Conservation (phyloP, 2,113 vertebrate species). For the Osmerus mordax region DNA sequence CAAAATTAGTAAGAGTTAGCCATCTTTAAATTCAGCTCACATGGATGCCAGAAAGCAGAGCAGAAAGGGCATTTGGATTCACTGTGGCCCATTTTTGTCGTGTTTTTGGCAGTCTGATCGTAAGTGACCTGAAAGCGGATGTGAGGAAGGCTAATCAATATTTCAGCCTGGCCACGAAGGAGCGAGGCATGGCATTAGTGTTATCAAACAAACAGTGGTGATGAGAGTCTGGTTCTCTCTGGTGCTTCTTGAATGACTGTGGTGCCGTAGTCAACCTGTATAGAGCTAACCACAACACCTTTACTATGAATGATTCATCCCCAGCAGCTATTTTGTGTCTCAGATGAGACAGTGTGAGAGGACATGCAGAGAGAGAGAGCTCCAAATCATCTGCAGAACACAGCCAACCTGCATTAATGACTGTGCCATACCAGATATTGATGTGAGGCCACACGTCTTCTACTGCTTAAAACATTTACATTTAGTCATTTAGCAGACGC, state of each 20-base stretch:
- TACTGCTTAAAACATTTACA: background rate
- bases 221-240: conserved; percentile 7
- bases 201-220: conserved; percentile 25
- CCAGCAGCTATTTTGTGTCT: conserved; percentile 40
- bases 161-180: conserved; percentile 25
- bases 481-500: too few species aligned
- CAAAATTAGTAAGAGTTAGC: too few species aligned
- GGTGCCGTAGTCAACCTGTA: conserved; percentile 3
- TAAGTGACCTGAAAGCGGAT: conserved; percentile 39
- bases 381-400: conserved; percentile 27
- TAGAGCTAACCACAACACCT: conserved; percentile 28
- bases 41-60: background rate
- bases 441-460: background rate
- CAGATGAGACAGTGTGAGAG: conserved; percentile 9
- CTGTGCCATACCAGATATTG: background rate
- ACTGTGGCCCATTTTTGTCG: too few species aligned
- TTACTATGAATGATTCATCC: conserved; percentile 47
- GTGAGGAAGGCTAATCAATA: conserved; percentile 38
- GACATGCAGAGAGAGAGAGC: conserved; percentile 14
- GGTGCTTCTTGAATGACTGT: conserved; percentile 3
- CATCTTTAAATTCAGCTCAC: background rate
- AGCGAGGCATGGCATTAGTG: conserved; percentile 19
- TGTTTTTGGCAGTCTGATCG: too few species aligned
- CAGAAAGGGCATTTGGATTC: background rate
- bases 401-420: conserved; percentile 24